Evolutionary conservation across 2,797 vertebrate species (phyloP).

Genomic region (Pseudochirops corinnae): DNA sequence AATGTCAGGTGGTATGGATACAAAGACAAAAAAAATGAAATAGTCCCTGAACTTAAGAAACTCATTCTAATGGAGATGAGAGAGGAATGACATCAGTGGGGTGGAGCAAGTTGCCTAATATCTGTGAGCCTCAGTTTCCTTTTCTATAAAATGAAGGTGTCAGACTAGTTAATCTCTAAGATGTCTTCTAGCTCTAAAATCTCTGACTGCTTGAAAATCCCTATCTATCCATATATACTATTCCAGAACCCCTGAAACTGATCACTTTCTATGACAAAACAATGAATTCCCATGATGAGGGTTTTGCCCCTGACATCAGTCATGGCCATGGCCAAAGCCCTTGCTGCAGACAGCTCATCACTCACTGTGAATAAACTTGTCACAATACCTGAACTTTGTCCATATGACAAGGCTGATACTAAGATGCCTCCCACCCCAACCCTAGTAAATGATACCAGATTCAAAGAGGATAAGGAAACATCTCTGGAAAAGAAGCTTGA

Average conservation of each 20-base stretch:
- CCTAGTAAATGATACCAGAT: not conserved
- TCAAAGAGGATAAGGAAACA: not conserved
- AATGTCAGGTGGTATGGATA: not conserved
- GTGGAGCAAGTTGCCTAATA: not conserved
- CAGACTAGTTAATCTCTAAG: not conserved
- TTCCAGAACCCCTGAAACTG: not conserved
- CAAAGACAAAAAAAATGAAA: not conserved
- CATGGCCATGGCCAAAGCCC: not conserved
- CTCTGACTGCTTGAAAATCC: conserved; percentile 8
- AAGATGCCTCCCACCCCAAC: not conserved
- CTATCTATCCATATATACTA: not conserved
- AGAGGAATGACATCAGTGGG: not conserved
- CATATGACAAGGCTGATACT: not conserved
- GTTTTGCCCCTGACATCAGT: not conserved
- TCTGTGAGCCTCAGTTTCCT: not conserved
- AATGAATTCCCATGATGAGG: not conserved
- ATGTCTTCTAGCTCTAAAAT: conserved; percentile 8
- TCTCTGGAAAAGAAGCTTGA: not conserved
- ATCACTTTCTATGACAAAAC: not conserved
- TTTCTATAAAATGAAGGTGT: not conserved
- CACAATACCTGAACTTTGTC: not conserved
- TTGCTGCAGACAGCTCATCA: conserved; percentile 60
- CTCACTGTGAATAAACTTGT: conserved; percentile 69
- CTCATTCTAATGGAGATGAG: not conserved
- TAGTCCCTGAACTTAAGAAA: not conserved